Conservation (phyloP, 2,888 invertebrate genomes). For the Hedya salicella region DNA sequence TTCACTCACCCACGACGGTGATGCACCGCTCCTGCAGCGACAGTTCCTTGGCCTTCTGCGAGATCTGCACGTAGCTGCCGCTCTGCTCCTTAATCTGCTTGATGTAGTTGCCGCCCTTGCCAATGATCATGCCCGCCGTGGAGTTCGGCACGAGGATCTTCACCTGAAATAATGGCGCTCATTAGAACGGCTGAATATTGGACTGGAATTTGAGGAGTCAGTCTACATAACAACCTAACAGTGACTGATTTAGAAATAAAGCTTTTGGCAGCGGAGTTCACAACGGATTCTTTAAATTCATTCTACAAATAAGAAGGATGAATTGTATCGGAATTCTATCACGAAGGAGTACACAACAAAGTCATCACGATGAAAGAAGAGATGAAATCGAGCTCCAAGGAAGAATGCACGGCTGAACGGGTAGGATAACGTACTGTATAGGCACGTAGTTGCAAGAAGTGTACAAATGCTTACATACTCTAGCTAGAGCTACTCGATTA, state of each 20-base stretch:
- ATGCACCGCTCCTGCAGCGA: conserved; percentile 97
- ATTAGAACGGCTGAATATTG: conserved; percentile 23
- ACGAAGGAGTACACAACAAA: too few species aligned
- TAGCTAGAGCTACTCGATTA: neutral
- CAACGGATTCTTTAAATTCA: too few species aligned
- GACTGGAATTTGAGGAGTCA: neutral
- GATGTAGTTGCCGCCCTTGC: conserved; percentile 97
- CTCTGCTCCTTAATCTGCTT: conserved; percentile 98
- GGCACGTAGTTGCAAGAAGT: too few species aligned
- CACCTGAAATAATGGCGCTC: conserved; percentile 83
- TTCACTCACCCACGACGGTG: conserved; percentile 92
- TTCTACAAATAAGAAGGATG: too few species aligned
- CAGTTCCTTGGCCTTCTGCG: conserved; percentile 97
- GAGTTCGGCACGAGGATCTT: conserved; percentile 98
- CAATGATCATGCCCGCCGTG: conserved; percentile 99
- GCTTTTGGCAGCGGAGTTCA: too few species aligned
- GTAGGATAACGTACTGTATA: too few species aligned
- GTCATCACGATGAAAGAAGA: too few species aligned
- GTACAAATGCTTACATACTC: neutral
- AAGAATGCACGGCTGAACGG: too few species aligned
- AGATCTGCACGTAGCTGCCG: conserved; percentile 97
- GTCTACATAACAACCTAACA: too few species aligned
- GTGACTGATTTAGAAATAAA: too few species aligned
- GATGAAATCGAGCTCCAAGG: too few species aligned
- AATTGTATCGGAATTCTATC: too few species aligned